Evolutionary conservation across 2,888 invertebrate species (phyloP), one percentile per base, ranked within the genome.

Genomic region (Drosophila pseudotakahashii): DNA sequence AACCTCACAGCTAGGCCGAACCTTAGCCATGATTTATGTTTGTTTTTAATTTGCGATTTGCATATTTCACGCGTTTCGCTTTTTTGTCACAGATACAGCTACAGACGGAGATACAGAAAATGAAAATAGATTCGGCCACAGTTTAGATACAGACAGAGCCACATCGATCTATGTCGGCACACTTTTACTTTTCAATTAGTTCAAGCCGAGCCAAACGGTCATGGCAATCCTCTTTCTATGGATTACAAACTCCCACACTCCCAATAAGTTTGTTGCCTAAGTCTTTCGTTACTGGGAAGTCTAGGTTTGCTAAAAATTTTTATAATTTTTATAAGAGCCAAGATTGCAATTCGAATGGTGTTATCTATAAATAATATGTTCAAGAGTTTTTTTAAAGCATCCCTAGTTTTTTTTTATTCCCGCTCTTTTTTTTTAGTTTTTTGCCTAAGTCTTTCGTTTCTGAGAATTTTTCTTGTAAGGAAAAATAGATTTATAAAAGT

Each of bases 11-110:
- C 42, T 59, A 59, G 57, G 47, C 61, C 57, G 45, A 61, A 47
- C 61, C 62, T 44, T 71, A 71, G 32, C 69, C 58, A 74, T 78
- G 83, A 82, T 78, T 86, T 80, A 77, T 80, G 77, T 81, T 83
- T 78, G 83, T 80, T 83, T 84, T 86, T 67, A 77, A 80, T 74
- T 58, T 75, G 79, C 75, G 79, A 81, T 86, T 87, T 86, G 87
- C 87, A 85, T 87, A 87, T 85, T 87, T 87, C 78, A 85, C 78
- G 84, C 79, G 70, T 73, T 76, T 79, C 85, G 78, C 66, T 76
- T 73, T 74, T 70, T 59, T 72, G 70, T 72, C 71, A 71, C 71
- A 66, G 34, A 34, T 34, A 34, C 34, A 34, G 34, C 11, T 34
- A 64, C 71, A 66, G 53, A 57, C 37, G 47, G 57, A 69, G 58